Evolutionary conservation across 2,888 invertebrate species (phyloP).

Genomic region (Lasioglossum zephyrum): DNA sequence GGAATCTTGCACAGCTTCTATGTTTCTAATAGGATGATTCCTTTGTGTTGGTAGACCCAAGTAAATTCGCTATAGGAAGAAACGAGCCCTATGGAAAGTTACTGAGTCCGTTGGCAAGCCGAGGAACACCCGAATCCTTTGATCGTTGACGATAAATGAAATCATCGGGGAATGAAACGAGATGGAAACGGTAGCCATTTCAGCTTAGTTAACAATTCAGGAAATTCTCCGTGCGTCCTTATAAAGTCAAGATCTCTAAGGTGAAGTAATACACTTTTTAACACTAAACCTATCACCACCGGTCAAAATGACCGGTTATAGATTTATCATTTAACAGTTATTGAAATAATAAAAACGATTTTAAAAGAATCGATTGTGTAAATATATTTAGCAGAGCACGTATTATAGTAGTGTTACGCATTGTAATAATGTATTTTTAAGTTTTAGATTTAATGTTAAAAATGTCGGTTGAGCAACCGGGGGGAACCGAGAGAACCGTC

Average conservation of each 20-base stretch:
- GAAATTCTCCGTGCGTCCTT: not conserved
- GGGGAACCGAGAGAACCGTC: not conserved
- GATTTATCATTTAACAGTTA: too few species aligned
- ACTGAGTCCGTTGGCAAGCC: conserved; percentile 41
- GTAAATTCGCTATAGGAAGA: conserved; percentile 39
- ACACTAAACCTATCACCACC: too few species aligned
- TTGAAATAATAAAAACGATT: too few species aligned
- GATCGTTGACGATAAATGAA: conserved; percentile 24
- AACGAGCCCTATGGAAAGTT: conserved; percentile 56
- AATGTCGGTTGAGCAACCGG: too few species aligned
- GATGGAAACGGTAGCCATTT: not conserved
- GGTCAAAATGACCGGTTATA: too few species aligned
- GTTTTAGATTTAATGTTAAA: too few species aligned
- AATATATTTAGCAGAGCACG: too few species aligned
- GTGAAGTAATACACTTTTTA: not conserved
- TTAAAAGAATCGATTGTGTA: too few species aligned
- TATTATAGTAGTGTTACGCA: too few species aligned
- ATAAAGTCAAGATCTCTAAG: not conserved
- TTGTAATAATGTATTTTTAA: too few species aligned
- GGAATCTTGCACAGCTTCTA: conserved; percentile 14
- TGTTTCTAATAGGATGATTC: not conserved
- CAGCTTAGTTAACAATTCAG: not conserved
- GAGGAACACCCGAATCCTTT: conserved; percentile 42
- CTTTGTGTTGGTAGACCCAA: conserved; percentile 2
- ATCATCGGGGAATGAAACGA: conserved; percentile 3